phyloP scores from a whole-genome alignment of 2,797 vertebrate species.

The Graptemys geographica region DNA sequence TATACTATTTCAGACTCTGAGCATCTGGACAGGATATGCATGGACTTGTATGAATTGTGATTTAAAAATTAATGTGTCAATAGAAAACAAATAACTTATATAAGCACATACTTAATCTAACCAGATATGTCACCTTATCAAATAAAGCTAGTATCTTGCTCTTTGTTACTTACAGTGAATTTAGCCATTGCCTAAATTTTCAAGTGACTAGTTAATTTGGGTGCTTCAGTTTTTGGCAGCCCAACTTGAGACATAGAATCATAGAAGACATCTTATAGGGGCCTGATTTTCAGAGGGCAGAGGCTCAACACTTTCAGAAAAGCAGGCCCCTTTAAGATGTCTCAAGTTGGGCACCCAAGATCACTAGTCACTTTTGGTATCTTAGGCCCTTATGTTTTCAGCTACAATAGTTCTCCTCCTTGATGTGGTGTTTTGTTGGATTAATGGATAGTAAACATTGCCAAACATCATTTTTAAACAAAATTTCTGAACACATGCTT shows the following conservation, averaged over 20 bases:
- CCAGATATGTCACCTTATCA: background rate
- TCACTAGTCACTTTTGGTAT: rapidly evolving
- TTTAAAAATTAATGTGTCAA: background rate
- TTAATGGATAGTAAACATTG: background rate
- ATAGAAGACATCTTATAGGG: background rate
- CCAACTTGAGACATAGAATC: background rate
- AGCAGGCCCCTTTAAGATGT: rapidly evolving
- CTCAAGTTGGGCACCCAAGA: background rate
- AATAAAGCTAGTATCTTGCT: background rate
- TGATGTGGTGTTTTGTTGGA: background rate
- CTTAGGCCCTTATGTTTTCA: background rate
- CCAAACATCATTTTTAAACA: background rate
- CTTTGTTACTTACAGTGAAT: background rate
- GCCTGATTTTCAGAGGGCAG: background rate
- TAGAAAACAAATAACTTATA: background rate
- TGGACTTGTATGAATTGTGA: background rate
- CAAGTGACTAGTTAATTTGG: background rate
- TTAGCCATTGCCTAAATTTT: background rate
- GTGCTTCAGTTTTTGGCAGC: background rate
- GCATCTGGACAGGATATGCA: background rate
- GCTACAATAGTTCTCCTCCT: background rate
- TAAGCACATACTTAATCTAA: too few relatives aligned
- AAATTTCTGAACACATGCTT: background rate
- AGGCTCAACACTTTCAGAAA: background rate
- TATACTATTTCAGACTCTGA: rapidly evolving